These are phyloP conservation scores for Aphelenchoides besseyi DNA, from an alignment of 1,140 invertebrate species.

Conservation along the genomic window DNA sequence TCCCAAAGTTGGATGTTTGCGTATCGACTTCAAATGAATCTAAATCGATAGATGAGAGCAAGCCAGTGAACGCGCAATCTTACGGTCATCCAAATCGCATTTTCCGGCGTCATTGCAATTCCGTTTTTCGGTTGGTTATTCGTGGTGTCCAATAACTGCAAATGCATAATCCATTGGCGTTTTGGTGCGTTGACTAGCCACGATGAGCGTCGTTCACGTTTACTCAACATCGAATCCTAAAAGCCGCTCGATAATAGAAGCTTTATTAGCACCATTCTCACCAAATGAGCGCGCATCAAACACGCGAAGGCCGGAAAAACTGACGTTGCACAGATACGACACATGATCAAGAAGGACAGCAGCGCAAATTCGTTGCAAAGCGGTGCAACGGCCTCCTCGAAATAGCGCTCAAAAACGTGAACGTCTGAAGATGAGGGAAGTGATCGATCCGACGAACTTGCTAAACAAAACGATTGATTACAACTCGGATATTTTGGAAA, in stretches of 20 bases:
- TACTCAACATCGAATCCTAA: not conserved
- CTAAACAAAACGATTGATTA: too few relatives aligned
- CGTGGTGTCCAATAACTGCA: not conserved
- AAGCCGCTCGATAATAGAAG: not conserved
- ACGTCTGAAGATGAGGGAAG: not conserved
- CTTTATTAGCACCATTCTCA: not conserved
- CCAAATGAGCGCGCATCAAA: slow-evolving; percentile 2
- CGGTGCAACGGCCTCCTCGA: not conserved
- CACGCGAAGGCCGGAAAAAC: slow-evolving; percentile 2
- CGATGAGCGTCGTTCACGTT: not conserved
- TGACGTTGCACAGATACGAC: not conserved
- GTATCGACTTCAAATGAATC: not conserved
- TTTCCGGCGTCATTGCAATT: not conserved
- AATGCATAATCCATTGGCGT: not conserved
- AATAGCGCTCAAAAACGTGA: not conserved
- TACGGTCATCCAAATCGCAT: not conserved
- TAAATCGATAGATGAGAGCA: not conserved
- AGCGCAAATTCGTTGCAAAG: not conserved
- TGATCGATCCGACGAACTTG: not conserved
- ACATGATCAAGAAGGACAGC: not conserved
- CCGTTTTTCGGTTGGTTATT: not conserved
- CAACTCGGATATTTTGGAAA: too few relatives aligned
- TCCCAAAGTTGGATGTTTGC: not conserved
- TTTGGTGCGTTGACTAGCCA: not conserved
- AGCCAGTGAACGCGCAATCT: not conserved